Conservation (phyloP, 2,888 invertebrate genomes). For the Drosophila paramelanica region DNA sequence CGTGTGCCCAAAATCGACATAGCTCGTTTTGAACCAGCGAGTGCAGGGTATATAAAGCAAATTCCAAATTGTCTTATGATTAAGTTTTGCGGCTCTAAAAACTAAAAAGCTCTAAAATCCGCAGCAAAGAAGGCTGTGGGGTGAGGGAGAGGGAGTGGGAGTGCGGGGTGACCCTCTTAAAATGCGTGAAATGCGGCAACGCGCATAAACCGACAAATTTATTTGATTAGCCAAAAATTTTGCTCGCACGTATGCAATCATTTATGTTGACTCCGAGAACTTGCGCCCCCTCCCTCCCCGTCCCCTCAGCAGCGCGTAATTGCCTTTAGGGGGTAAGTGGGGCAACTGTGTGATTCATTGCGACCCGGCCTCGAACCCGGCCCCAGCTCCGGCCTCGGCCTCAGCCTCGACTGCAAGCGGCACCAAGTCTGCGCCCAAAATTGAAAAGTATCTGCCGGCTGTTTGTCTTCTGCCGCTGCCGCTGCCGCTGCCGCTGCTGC, state of each 20-base stretch:
- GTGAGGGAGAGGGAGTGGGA: neutral
- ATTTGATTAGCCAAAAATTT: slow-evolving; percentile 56
- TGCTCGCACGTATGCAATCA: slow-evolving; percentile 62
- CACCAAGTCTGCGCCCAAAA: slow-evolving; percentile 30
- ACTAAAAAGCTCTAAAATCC: slow-evolving; percentile 13
- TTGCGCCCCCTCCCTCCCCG: neutral
- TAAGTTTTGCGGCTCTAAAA: slow-evolving; percentile 51
- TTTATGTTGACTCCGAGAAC: slow-evolving; percentile 29
- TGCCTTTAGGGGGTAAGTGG: slow-evolving; percentile 22
- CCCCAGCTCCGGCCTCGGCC: neutral
- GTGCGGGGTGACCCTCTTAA: slow-evolving; percentile 40
- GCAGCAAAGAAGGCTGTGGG: neutral
- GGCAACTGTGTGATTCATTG: slow-evolving; percentile 30
- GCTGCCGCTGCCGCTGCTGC: neutral
- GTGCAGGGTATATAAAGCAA: slow-evolving; percentile 9
- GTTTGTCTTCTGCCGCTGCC: slow-evolving; percentile 16
- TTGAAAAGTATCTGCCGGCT: slow-evolving; percentile 28
- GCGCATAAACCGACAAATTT: slow-evolving; percentile 68
- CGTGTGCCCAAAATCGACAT: too few relatives aligned
- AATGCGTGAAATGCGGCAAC: slow-evolving; percentile 61
- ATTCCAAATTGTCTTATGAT: slow-evolving; percentile 50
- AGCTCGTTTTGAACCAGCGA: too few relatives aligned
- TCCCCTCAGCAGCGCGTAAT: slow-evolving; percentile 31
- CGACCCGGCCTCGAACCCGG: slow-evolving; percentile 3
- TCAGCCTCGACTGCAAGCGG: slow-evolving; percentile 15